Evolutionary conservation across 2,113 vertebrate species (phyloP), one percentile per base, ranked within the genome.

Genomic region (Bubo bubo): DNA sequence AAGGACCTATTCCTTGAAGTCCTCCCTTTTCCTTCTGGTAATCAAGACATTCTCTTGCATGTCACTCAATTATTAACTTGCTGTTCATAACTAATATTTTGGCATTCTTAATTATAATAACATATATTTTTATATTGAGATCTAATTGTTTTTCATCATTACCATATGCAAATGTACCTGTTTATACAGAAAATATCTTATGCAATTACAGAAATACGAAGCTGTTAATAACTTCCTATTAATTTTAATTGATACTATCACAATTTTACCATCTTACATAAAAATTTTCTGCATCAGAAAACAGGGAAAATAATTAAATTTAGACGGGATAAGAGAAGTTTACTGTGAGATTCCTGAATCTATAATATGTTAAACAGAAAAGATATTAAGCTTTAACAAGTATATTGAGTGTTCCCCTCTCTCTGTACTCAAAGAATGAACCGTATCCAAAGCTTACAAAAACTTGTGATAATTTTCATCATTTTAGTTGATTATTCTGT

Each of bases 401-500:
- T 39, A 35, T 4, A 72, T 27, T 58, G n/a, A 58, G 32, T 8
- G 3, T 30, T 83, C 2, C 7, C 12, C 5, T 2, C 3, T 27
- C 8, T 34, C 24, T 14, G 2, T 47, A 15, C 28, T 67, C 27
- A 74, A 77, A 87, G 5, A 10, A 68, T 4, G 13, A 84, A 32
- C 14, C 1, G 66, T 47, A 35, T 67, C 70, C 28, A 82, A 83
- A 60, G 8, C 22, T 68, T 81, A 71, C 14, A 63, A 39, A 95
- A 95, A 77, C 10, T 9, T 85, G 47, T 71, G 41, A 88, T 37
- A 41, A 95, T 89, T 88, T 90, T 67, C 30, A 50, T 41, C 14
- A 63, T 81, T 97, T 94, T n/a, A 86, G 28, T 34, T 88, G 50
- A 86, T 74, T 88, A 95, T 63, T 95, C 60, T 67, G 62, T 73